Percentiles rank a stretch among this genome's conserved stretches.
Evolutionary conservation across 2,888 invertebrate species (phyloP).

Genomic region (Chirona hameri): DNA sequence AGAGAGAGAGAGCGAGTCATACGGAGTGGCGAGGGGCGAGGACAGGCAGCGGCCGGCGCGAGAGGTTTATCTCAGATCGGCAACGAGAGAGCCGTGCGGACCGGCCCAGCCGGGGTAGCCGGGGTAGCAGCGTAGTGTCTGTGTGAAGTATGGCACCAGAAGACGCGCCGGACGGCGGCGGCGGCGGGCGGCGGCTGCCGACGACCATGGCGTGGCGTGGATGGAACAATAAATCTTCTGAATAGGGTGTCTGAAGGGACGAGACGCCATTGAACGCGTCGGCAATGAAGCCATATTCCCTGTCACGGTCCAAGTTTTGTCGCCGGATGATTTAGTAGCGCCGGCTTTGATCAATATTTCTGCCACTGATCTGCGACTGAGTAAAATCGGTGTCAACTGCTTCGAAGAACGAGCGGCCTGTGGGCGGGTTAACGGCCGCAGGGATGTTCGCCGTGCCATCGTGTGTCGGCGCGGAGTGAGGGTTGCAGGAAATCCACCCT

Average conservation of each 20-base stretch:
- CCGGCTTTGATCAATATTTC: constrained; percentile 7
- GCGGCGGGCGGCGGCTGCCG: background rate
- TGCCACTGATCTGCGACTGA: background rate
- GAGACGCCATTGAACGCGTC: constrained; percentile 13
- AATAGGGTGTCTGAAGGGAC: constrained; percentile 24
- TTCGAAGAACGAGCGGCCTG: background rate
- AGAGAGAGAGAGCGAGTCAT: background rate
- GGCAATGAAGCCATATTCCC: constrained; percentile 28
- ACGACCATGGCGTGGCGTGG: background rate
- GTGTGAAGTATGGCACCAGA: background rate
- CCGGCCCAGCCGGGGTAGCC: background rate
- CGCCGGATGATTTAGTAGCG: background rate
- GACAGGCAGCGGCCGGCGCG: background rate
- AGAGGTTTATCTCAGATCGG: no score
- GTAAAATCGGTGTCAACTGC: background rate
- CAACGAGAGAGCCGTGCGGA: background rate
- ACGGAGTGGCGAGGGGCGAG: background rate
- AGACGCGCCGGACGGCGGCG: background rate
- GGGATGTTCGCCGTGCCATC: no score
- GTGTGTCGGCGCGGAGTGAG: no score
- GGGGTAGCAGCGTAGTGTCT: background rate
- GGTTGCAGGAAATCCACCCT: no score
- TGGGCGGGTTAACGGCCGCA: no score
- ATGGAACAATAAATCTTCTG: constrained; percentile 12
- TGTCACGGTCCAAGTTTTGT: constrained; percentile 24